A percentile compares a stretch with the other conserved stretches of the same genome.
phyloP scores from a whole-genome alignment of 2,888 invertebrate genomes.

The Neuroscelio doddi region DNA sequence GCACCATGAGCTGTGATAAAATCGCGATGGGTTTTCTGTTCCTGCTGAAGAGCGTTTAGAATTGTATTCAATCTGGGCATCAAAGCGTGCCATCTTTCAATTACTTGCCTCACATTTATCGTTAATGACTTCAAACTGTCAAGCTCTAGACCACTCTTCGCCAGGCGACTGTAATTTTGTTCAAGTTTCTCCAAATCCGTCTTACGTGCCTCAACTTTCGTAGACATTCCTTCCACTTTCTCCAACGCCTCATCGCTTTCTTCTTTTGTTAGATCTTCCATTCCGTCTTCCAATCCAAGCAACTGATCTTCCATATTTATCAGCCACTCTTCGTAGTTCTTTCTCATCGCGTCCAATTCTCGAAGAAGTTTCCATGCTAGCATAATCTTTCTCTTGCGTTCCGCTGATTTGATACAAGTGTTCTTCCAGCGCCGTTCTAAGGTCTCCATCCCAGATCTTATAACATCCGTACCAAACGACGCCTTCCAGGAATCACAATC shows the following conservation, averaged over 20 bases:
- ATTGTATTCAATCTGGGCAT: constrained; percentile 77
- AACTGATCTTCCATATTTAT: constrained; percentile 78
- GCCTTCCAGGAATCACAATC: constrained; percentile 83
- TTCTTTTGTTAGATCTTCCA: constrained; percentile 75
- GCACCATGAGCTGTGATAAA: constrained; percentile 82
- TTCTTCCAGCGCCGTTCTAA: constrained; percentile 87
- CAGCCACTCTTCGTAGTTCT: constrained; percentile 78
- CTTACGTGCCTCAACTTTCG: constrained; percentile 75
- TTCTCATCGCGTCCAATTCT: constrained; percentile 75
- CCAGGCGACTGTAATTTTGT: constrained; percentile 80
- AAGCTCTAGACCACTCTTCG: constrained; percentile 80
- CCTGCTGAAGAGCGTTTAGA: constrained; percentile 75
- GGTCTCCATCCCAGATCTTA: constrained; percentile 79
- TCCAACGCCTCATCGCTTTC: constrained; percentile 76
- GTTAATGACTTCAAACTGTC: constrained; percentile 80
- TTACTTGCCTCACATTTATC: constrained; percentile 75
- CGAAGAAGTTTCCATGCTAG: constrained; percentile 77
- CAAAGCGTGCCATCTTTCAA: constrained; percentile 80
- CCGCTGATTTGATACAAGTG: constrained; percentile 82
- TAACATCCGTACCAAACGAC: constrained; percentile 80
- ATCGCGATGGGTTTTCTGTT: constrained; percentile 78
- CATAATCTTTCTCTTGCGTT: constrained; percentile 80
- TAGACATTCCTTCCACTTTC: constrained; percentile 74
- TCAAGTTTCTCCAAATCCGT: constrained; percentile 78
- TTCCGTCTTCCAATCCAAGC: constrained; percentile 75